phyloP scores from a whole-genome alignment of 2,797 vertebrate species.

The Pangasius larnaudii region DNA sequence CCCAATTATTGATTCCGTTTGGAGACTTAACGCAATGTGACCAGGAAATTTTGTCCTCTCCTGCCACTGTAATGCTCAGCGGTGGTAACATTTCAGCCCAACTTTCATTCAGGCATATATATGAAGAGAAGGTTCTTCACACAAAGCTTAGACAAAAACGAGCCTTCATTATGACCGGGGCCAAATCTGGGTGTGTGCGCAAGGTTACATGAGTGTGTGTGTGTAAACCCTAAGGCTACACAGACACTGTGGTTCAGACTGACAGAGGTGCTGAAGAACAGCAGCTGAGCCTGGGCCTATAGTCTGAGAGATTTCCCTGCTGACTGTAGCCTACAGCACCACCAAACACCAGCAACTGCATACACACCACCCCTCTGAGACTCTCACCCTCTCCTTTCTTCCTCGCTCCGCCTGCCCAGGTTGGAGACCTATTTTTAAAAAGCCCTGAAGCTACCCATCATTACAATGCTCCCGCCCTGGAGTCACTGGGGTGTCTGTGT shows the following conservation, averaged over 20 bases:
- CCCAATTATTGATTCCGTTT: slow-evolving; percentile 46
- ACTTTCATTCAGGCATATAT: background rate
- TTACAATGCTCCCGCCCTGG: slow-evolving; percentile 35
- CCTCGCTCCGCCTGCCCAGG: background rate
- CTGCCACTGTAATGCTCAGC: slow-evolving; percentile 24
- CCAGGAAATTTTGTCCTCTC: background rate
- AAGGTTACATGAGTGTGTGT: background rate
- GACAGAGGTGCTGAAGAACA: background rate
- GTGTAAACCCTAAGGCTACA: slow-evolving; percentile 40
- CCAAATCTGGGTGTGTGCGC: background rate
- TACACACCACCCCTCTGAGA: slow-evolving; percentile 17
- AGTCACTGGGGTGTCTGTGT: slow-evolving; percentile 16
- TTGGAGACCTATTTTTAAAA: slow-evolving; percentile 37
- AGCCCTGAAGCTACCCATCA: slow-evolving; percentile 35
- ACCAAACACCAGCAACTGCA: slow-evolving; percentile 10
- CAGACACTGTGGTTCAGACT: slow-evolving; percentile 6
- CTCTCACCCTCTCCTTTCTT: background rate
- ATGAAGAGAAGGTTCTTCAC: background rate
- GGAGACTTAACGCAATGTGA: slow-evolving; percentile 22
- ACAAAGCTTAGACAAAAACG: background rate
- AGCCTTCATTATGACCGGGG: background rate
- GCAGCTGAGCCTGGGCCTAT: slow-evolving; percentile 15
- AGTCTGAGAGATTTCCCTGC: slow-evolving; percentile 29
- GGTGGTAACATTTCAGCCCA: background rate
- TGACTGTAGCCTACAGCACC: slow-evolving; percentile 33